Evolutionary conservation across 1,140 invertebrate genomes (phyloP).

Genomic region (Formica exsecta): DNA sequence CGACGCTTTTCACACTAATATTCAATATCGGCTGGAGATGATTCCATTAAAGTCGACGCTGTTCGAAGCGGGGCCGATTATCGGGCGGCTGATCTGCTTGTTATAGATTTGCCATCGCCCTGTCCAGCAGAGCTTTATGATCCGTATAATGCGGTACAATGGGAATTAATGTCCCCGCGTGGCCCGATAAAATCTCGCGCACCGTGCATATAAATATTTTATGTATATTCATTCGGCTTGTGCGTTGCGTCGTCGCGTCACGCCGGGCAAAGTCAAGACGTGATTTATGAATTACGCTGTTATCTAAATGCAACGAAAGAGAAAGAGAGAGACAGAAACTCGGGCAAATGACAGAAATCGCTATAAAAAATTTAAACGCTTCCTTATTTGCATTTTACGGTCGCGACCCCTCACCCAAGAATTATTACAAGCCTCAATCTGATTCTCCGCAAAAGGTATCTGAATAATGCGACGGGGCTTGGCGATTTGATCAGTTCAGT

Average conservation of each 20-base stretch:
- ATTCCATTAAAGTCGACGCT: conserved; percentile 51
- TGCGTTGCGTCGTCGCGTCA: conserved; percentile 65
- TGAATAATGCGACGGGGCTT: conserved; percentile 49
- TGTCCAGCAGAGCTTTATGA: conserved; percentile 65
- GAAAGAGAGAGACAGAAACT: not conserved
- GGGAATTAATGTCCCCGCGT: conserved; percentile 72
- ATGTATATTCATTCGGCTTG: conserved; percentile 70
- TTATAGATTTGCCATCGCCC: conserved; percentile 68
- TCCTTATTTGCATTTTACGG: conserved; percentile 56
- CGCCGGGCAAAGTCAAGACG: conserved; percentile 60
- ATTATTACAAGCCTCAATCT: conserved; percentile 67
- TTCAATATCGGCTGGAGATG: conserved; percentile 44
- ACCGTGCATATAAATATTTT: conserved; percentile 61
- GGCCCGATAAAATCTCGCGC: conserved; percentile 70
- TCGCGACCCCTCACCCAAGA: conserved; percentile 34
- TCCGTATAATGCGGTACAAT: conserved; percentile 73
- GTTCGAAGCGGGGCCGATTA: conserved; percentile 57
- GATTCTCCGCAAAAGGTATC: conserved; percentile 46
- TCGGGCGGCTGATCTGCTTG: conserved; percentile 64
- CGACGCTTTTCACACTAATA: conserved; percentile 30
- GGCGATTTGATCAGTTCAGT: conserved; percentile 23
- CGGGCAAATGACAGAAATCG: conserved; percentile 12
- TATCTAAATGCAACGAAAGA: conserved; percentile 36
- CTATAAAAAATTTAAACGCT: conserved; percentile 64
- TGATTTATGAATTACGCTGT: conserved; percentile 68